phyloP scores from a whole-genome alignment of 1,140 invertebrate genomes.

The Phortica variegata region DNA sequence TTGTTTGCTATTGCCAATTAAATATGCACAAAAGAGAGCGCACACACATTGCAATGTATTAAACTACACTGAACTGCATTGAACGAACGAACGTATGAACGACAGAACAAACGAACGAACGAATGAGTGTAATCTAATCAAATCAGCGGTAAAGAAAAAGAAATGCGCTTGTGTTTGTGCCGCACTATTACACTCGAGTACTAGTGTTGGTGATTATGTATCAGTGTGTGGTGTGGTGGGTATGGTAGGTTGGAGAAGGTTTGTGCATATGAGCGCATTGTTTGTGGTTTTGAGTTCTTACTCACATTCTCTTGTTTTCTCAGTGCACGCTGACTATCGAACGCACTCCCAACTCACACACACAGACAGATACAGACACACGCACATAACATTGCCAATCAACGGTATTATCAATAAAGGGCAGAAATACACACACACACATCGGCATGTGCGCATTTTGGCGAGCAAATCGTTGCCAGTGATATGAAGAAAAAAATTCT shows the following conservation, averaged over 20 bases:
- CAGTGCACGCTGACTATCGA: slow-evolving; percentile 8
- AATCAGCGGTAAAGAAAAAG: too few relatives aligned
- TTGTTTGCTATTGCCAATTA: not conserved
- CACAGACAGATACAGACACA: slow-evolving; percentile 4
- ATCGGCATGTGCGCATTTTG: slow-evolving; percentile 4
- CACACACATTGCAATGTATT: slow-evolving; percentile 12
- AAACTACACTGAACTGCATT: too few relatives aligned
- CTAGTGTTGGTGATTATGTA: slow-evolving; percentile 7
- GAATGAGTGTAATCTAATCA: slow-evolving; percentile 40
- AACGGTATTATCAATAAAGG: slow-evolving; percentile 3
- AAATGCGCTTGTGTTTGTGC: too few relatives aligned
- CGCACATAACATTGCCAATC: slow-evolving; percentile 1
- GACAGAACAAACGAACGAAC: too few relatives aligned
- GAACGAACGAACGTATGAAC: too few relatives aligned
- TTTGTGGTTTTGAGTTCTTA: too few relatives aligned
- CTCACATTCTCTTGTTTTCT: too few relatives aligned
- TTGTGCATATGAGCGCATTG: slow-evolving; percentile 33
- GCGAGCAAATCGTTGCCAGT: slow-evolving; percentile 10
- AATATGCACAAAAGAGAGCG: not conserved
- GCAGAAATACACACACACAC: not conserved
- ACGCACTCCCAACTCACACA: slow-evolving; percentile 10
- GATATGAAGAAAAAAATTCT: slow-evolving; percentile 30
- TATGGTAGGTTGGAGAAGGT: slow-evolving; percentile 14
- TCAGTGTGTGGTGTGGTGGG: slow-evolving; percentile 5
- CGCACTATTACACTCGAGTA: slow-evolving; percentile 14